Evolutionary conservation across 2,888 invertebrate species (phyloP).

Genomic region (Norana najaformis): DNA sequence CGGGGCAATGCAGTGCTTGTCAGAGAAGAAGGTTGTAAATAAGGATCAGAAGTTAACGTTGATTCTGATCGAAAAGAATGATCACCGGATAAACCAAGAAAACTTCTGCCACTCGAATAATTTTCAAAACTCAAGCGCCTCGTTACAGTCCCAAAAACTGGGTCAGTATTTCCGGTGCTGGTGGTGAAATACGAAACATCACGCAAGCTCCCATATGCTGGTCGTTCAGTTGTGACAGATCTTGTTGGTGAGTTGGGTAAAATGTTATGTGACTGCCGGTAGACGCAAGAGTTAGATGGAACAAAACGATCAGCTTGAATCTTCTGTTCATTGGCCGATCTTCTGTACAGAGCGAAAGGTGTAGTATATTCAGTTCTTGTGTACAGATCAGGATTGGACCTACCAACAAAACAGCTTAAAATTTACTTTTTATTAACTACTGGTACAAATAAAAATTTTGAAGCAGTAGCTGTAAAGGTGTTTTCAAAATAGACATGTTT

Average conservation of each 20-base stretch:
- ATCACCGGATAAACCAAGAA: background rate
- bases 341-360: conserved; percentile 13
- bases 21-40: background rate
- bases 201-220: background rate
- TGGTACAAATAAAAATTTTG: background rate
- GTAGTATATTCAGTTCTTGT: background rate
- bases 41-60: conserved; percentile 3
- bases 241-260: background rate
- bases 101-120: background rate
- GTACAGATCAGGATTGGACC: background rate
- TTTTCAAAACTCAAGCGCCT: background rate
- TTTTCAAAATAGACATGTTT: background rate
- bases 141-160: background rate
- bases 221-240: background rate
- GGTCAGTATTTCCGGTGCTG: background rate
- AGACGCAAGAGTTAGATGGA: background rate
- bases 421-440: background rate
- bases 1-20: background rate
- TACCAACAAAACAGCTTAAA: background rate
- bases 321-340: background rate
- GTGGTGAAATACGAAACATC: background rate
- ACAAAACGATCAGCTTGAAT: background rate
- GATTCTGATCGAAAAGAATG: conserved; percentile 22
- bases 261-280: background rate
- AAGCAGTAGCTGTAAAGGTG: too few relatives aligned